Conservation (phyloP, 2,797 vertebrate species). For the Novumbra hubbsi region DNA sequence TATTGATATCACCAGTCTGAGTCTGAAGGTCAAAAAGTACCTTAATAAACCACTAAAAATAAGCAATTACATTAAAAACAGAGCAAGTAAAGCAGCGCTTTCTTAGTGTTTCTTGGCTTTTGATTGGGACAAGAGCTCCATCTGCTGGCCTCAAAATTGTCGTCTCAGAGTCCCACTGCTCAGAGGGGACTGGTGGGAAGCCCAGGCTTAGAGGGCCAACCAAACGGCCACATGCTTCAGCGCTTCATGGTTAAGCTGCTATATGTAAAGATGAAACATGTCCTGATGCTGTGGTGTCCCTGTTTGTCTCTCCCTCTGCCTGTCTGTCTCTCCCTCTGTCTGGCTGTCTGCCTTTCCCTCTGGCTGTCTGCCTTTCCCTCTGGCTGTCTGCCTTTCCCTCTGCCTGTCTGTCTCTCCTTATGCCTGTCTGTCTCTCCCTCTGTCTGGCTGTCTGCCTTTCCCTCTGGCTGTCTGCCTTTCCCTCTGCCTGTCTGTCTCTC, state of each 20-base stretch:
- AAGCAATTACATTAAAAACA: not conserved
- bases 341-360: not conserved
- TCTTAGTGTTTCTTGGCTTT: not conserved
- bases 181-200: not conserved
- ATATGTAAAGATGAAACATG: conserved; percentile 6
- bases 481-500: not conserved
- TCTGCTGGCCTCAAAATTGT: conserved; percentile 46
- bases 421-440: not conserved
- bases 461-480: not conserved
- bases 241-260: conserved; percentile 4
- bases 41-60: not conserved
- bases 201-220: conserved; percentile 33
- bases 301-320: not conserved
- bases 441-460: not conserved
- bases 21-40: not conserved
- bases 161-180: not conserved
- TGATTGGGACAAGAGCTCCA: conserved; percentile 18
- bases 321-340: not conserved
- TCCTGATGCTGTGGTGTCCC: conserved; percentile 10
- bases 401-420: not conserved
- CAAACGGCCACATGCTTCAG: conserved; percentile 13
- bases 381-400: not conserved
- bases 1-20: not conserved
- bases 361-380: not conserved
- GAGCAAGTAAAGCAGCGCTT: not conserved